phyloP scores from a whole-genome alignment of 2,113 vertebrate genomes.

The Struthio camelus region DNA sequence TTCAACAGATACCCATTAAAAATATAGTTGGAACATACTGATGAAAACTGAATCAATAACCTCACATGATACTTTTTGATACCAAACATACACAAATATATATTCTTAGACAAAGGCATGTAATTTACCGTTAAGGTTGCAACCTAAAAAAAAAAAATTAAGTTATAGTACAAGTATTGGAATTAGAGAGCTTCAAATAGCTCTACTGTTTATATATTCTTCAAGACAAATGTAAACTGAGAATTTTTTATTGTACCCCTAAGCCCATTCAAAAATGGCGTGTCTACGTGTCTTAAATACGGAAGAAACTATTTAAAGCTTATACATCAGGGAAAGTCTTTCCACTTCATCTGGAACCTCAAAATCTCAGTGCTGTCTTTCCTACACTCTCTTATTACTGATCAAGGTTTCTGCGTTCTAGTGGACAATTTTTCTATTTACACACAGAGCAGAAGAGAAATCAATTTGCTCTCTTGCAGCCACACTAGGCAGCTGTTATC shows the following conservation, averaged over 20 bases:
- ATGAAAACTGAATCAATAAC: slow-evolving; percentile 22
- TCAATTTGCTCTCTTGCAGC: background rate
- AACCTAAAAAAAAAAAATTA: background rate
- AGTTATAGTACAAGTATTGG: background rate
- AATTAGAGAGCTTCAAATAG: background rate
- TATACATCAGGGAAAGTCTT: background rate
- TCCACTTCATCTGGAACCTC: background rate
- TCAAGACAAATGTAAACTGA: background rate
- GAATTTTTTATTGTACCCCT: background rate
- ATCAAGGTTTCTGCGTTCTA: background rate
- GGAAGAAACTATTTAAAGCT: background rate
- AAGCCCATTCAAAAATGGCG: background rate
- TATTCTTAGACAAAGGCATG: background rate
- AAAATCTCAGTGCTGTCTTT: background rate
- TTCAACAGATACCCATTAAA: slow-evolving; percentile 62
- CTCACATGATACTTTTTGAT: background rate
- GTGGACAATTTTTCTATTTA: background rate
- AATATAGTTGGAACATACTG: slow-evolving; percentile 44
- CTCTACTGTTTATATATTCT: background rate
- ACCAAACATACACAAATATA: background rate
- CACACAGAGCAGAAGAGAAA: background rate
- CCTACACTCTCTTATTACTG: background rate
- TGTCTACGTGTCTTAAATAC: background rate
- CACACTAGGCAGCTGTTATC: background rate
- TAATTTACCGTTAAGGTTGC: background rate